A percentile compares a stretch with the other conserved stretches of the same genome.
Conservation (phyloP, 2,113 vertebrate species). For the Corvus moneduloides region DNA sequence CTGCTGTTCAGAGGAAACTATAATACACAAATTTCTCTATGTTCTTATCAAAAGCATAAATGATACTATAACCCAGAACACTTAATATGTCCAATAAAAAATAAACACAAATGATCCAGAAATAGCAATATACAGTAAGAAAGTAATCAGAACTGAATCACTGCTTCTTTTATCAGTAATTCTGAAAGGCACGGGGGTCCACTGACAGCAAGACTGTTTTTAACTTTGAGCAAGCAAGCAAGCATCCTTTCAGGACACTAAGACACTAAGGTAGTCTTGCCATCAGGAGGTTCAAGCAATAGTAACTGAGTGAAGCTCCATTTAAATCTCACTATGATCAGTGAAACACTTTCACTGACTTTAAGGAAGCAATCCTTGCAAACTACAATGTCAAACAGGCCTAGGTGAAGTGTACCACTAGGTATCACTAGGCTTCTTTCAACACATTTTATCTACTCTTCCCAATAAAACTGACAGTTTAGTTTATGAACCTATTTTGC, state of each 20-base stretch:
- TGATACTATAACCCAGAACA: neutral
- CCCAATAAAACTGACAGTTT: neutral
- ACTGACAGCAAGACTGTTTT: neutral
- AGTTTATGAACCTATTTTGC: neutral
- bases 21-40: neutral
- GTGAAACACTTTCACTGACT: neutral
- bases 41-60: neutral
- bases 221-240: neutral
- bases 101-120: neutral
- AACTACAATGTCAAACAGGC: neutral
- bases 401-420: neutral
- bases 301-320: neutral
- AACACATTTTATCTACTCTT: neutral
- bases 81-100: neutral
- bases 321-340: neutral
- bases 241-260: neutral
- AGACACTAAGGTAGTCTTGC: neutral
- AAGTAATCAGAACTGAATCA: neutral
- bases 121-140: neutral
- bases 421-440: neutral
- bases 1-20: neutral
- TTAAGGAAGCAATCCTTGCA: neutral
- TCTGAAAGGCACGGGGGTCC: neutral
- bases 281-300: neutral
- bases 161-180: neutral